phyloP scores from a whole-genome alignment of 2,113 vertebrate species.

The Lichenostomus cassidix region DNA sequence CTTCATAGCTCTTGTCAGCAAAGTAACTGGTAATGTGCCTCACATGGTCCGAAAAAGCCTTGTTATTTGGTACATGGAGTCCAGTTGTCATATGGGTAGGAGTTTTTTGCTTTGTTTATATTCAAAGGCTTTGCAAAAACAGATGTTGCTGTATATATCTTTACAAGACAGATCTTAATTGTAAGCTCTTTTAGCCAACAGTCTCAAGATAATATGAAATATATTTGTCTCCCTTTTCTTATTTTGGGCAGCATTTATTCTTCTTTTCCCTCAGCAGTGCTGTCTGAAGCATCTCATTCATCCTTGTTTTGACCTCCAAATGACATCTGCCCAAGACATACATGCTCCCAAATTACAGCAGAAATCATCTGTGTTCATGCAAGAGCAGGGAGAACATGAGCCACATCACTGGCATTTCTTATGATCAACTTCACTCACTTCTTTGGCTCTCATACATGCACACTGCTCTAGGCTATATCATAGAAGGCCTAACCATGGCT shows the following conservation, averaged over 20 bases:
- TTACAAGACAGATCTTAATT: conserved; percentile 7
- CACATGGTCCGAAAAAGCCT: neutral
- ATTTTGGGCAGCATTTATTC: neutral
- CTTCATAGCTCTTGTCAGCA: neutral
- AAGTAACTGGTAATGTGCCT: neutral
- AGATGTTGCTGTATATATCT: neutral
- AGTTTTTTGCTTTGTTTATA: neutral
- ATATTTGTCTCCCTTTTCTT: neutral
- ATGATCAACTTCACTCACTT: neutral
- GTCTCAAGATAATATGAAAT: neutral
- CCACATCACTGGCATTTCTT: neutral
- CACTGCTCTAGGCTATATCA: neutral
- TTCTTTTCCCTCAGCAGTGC: neutral
- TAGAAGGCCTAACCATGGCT: neutral
- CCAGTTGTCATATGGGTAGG: neutral
- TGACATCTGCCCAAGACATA: neutral
- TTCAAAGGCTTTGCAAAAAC: neutral
- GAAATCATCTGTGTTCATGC: neutral
- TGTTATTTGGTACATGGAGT: neutral
- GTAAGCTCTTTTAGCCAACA: neutral
- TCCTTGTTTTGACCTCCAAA: neutral
- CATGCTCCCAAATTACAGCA: neutral
- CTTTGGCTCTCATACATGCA: neutral
- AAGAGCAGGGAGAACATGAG: neutral
- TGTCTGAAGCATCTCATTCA: neutral